Evolutionary conservation across 2,797 vertebrate species (phyloP), one percentile per base, ranked within the genome.

Genomic region (Paguma larvata): DNA sequence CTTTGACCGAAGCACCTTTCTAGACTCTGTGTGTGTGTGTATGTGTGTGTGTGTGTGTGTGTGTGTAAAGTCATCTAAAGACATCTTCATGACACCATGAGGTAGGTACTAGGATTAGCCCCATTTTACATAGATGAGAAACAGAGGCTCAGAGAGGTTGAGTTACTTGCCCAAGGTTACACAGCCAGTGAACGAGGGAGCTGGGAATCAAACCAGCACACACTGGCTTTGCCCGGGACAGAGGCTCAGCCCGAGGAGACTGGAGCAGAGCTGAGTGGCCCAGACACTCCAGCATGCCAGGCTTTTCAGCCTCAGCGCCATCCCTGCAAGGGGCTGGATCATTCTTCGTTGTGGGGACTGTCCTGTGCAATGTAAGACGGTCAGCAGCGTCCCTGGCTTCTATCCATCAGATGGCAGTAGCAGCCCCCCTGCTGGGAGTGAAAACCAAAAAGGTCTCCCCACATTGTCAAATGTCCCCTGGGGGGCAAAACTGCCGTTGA

Each of bases 121-220:
- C 44, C 51, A 27, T 70, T 77, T 75, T 48, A 84, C 63, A 88
- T 77, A 68, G 46, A 65, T 34, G 68, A 89, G 65, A 85, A 56
- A 38, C 59, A 63, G 23, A 51, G 68, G 48, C 34, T 62, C 68
- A 93, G 82, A 59, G 68, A 93, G 68, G 25, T 14, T 78, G 75
- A 90, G 23, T 72, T 63, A 38, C 30, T 87, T 70, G 59, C 83
- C 38, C 12, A 48, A 56, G 30, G 1, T 87, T 21, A 25, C 51
- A 41, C 23, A 77, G 94, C 82, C 16, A 62, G 59, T 15, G 62
- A 59, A 30, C n/a, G 34, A 9, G n/a, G 27, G 32, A 25, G 68
- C 48, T 78, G 41, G 51, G 21, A 59, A 48, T 53, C 41, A 59
- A 68, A 68, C 41, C n/a, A 25, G 25, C 23, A 19, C 15, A n/a